Evolutionary conservation across 2,888 invertebrate species (phyloP), one percentile per base, ranked within the genome.

Genomic region (Drosophila birchii): DNA sequence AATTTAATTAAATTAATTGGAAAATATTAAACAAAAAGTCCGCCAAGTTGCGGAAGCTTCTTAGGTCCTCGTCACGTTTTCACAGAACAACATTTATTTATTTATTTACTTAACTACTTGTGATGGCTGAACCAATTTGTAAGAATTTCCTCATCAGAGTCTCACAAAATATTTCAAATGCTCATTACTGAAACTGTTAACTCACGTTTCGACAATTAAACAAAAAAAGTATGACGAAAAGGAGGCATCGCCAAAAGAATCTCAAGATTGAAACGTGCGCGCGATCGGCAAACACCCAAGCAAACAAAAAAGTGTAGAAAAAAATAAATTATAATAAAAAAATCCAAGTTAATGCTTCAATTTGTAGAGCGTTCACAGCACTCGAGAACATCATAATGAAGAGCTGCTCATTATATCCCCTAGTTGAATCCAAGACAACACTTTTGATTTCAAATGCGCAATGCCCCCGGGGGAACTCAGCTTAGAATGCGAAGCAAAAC

Each of bases 381-480:
- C 87, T 81, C 39, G 78, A 78, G 62, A 61, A 79, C 87, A 61
- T 84, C 75, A 83, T 88, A 66, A 83, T 63, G 75, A 78, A 26
- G 45, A 54, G 51, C 53, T 34, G 41, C 60, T 67, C 69, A 76
- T 75, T 75, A 58, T 73, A 72, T 70, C 67, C 14, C 67, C 54
- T 23, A 43, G 59, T 53, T 43, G 45, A 74, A 38, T 23, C 68
- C 55, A 73, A 41, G 58, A 57, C 72, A 88, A 88, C 85, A 85
- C 85, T 89, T 85, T 88, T 81, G 49, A 78, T 85, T 85, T 85
- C 85, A 79, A 67, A 78, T 88, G 80, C 88, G 86, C 89, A 84
- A 56, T 79, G 78, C 71, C 64, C 45, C n/a, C 18, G 36, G 67
- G 44, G 64, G 47, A 60, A 29, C 49, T 41, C 54, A 26, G 39